Percentiles rank a stretch among this genome's conserved stretches.
phyloP scores from a whole-genome alignment of 2,888 invertebrate species.

The Eupithecia subumbrata region DNA sequence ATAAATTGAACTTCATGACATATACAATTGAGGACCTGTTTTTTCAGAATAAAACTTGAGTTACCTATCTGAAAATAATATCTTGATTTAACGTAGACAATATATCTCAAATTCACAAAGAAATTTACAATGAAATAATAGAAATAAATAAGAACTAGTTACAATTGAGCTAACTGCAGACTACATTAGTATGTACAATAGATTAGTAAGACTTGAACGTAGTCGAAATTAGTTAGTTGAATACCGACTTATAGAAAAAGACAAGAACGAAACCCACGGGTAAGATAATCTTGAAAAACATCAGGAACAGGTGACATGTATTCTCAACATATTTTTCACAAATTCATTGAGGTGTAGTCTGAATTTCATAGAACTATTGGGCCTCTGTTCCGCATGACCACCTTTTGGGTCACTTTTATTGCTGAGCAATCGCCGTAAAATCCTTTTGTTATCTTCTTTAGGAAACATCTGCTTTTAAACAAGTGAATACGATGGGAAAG shows the following conservation, averaged over 20 bases:
- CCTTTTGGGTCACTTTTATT: constrained; percentile 36
- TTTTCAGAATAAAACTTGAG: not conserved
- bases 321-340: constrained; percentile 32
- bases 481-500: constrained; percentile 18
- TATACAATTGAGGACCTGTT: not conserved
- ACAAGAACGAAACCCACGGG: too few species aligned
- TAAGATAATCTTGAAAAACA: not conserved
- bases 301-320: not conserved
- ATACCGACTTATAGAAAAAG: not conserved
- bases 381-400: constrained; percentile 28
- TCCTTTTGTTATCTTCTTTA: constrained; percentile 34
- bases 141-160: too few species aligned
- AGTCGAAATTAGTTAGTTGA: too few species aligned
- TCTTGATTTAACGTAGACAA: not conserved
- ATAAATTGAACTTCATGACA: not conserved
- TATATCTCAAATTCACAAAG: too few species aligned
- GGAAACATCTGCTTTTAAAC: constrained; percentile 31
- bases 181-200: too few species aligned
- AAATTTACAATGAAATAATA: too few species aligned
- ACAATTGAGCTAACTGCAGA: too few species aligned
- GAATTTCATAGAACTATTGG: constrained; percentile 33
- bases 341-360: constrained; percentile 23
- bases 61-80: not conserved
- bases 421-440: constrained; percentile 35
- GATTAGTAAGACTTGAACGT: too few species aligned